Conservation (phyloP, 2,113 vertebrate genomes). For the Cyprinus carpio region DNA sequence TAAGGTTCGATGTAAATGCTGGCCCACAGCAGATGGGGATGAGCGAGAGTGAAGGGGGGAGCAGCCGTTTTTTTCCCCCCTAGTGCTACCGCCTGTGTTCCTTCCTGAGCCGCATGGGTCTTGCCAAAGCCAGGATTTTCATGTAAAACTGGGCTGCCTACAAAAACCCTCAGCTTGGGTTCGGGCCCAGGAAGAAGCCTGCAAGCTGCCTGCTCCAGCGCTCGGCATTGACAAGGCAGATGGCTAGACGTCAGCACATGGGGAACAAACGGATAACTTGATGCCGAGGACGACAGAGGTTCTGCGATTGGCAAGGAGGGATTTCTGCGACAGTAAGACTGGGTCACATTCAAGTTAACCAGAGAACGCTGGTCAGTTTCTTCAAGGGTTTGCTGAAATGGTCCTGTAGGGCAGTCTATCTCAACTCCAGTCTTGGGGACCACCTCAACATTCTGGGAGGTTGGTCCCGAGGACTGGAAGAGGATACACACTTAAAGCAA, state of each 20-base stretch:
- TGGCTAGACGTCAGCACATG: constrained; percentile 33
- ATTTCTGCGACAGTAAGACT: constrained; percentile 3
- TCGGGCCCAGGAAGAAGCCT: constrained; percentile 48
- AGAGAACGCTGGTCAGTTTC: background rate
- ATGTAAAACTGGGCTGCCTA: constrained; percentile 59
- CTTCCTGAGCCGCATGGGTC: constrained; percentile 41
- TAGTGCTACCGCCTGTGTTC: constrained; percentile 23
- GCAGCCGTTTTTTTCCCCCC: constrained; percentile 15
- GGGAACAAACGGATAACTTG: constrained; percentile 36
- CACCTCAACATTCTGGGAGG: background rate
- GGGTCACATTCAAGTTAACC: constrained; percentile 5
- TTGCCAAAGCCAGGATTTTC: constrained; percentile 60
- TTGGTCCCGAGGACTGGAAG: background rate
- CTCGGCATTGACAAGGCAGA: constrained; percentile 52
- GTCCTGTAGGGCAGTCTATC: background rate
- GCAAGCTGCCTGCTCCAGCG: constrained; percentile 49
- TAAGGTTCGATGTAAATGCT: constrained; percentile 26
- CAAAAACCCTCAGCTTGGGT: constrained; percentile 54
- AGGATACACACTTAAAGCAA: background rate
- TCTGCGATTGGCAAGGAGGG: background rate
- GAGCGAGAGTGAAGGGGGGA: constrained; percentile 29
- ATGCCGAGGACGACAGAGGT: constrained; percentile 21
- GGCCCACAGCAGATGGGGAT: constrained; percentile 57
- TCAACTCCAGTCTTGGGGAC: background rate
- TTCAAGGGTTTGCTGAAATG: background rate